phyloP scores from a whole-genome alignment of 2,113 vertebrate species.

The Brienomyrus longianalis region DNA sequence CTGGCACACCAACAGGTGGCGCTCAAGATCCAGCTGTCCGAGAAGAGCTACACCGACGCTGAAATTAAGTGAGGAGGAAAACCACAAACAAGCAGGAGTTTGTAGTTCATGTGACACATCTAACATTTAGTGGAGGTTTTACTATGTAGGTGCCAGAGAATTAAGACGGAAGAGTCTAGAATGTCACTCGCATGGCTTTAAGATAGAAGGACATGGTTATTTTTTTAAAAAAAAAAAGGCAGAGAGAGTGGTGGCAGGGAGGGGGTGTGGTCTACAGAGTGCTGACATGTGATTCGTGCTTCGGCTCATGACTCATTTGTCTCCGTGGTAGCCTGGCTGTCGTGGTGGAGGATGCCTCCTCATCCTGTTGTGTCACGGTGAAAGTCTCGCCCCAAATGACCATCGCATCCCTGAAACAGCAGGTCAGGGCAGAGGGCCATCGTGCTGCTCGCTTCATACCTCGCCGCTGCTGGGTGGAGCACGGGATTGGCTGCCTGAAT shows the following conservation, averaged over 20 bases:
- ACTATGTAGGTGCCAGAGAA: not conserved
- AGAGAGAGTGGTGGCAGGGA: not conserved
- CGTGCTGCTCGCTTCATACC: not conserved
- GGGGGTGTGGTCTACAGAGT: not conserved
- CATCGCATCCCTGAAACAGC: constrained; percentile 73
- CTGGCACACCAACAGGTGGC: constrained; percentile 66
- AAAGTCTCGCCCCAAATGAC: constrained; percentile 71
- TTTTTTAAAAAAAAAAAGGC: not conserved
- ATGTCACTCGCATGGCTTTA: not conserved
- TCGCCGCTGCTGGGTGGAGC: not conserved
- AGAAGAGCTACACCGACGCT: constrained; percentile 59
- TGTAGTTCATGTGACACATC: not conserved
- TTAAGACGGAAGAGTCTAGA: not conserved
- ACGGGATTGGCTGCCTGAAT: not conserved
- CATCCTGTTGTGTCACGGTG: constrained; percentile 73
- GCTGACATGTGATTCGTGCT: not conserved
- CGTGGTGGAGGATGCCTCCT: constrained; percentile 76
- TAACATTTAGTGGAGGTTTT: not conserved
- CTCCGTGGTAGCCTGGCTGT: constrained; percentile 70
- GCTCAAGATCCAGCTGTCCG: constrained; percentile 61
- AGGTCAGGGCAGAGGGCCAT: constrained; percentile 57
- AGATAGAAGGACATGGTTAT: not conserved
- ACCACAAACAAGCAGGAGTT: not conserved
- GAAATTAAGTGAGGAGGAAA: constrained; percentile 64
- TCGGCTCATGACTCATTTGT: not conserved